Evolutionary conservation across 1,140 invertebrate species (phyloP).

Genomic region (Drosophila miranda): DNA sequence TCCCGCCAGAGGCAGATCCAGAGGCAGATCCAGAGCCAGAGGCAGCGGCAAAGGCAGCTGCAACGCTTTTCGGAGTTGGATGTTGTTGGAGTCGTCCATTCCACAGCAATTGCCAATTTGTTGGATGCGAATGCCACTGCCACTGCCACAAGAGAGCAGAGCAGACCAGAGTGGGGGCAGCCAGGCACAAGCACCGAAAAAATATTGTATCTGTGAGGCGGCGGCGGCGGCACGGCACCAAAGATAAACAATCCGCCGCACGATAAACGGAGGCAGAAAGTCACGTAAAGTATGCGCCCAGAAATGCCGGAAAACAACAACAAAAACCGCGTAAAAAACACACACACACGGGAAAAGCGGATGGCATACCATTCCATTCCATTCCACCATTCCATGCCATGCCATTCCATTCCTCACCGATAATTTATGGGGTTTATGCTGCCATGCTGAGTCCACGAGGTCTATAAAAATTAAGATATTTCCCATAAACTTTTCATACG

Average conservation of each 20-base stretch:
- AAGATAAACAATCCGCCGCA: conserved; percentile 46
- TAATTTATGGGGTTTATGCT: conserved; percentile 30
- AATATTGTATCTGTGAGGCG: conserved; percentile 29
- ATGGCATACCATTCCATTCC: conserved; percentile 23
- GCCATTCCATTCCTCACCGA: conserved; percentile 12
- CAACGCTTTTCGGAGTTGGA: conserved; percentile 5
- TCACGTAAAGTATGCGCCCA: conserved; percentile 47
- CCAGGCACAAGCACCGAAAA: conserved; percentile 19
- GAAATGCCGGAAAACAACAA: conserved; percentile 27
- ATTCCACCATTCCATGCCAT: background rate
- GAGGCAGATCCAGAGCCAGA: background rate
- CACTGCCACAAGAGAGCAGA: background rate
- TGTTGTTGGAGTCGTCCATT: conserved; percentile 6
- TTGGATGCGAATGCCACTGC: conserved; percentile 18
- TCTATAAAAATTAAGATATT: conserved; percentile 74
- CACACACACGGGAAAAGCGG: conserved; percentile 2
- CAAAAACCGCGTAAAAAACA: background rate
- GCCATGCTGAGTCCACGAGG: conserved; percentile 8
- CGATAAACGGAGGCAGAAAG: conserved; percentile 49
- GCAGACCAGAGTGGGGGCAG: background rate
- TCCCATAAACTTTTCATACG: conserved; percentile 29
- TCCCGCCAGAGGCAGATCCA: background rate
- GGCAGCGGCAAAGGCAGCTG: conserved; percentile 11
- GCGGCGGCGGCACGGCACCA: background rate
- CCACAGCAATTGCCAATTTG: conserved; percentile 46